These are phyloP conservation scores for Micoletzkya japonica DNA, from an alignment of 2,888 invertebrate species.

Conservation along the genomic window DNA sequence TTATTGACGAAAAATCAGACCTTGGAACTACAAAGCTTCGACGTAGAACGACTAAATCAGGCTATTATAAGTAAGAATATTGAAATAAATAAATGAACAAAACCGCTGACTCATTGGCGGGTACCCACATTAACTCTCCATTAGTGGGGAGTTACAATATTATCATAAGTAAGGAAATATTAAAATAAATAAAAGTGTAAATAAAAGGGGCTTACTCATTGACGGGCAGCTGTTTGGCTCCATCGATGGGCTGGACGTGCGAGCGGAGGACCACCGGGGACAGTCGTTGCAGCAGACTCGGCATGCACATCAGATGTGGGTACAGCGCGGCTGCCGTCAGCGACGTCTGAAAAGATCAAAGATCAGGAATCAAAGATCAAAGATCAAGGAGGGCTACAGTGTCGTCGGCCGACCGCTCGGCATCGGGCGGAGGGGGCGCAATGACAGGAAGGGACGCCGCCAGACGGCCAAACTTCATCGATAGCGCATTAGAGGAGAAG, in stretches of 20 bases:
- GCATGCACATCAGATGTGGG: constrained; percentile 50
- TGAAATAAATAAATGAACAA: too few species aligned
- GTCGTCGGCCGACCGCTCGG: background rate
- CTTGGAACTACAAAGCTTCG: too few species aligned
- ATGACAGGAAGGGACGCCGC: background rate
- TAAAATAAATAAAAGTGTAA: too few species aligned
- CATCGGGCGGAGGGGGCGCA: background rate
- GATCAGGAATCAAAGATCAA: constrained; percentile 4
- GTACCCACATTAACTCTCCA: too few species aligned
- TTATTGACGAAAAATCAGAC: too few species aligned
- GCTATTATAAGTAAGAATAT: too few species aligned
- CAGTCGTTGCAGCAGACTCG: constrained; percentile 40
- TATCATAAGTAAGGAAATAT: too few species aligned
- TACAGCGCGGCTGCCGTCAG: constrained; percentile 33
- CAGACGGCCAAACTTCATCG: background rate
- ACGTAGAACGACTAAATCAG: too few species aligned
- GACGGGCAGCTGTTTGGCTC: constrained; percentile 58
- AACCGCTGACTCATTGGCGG: too few species aligned
- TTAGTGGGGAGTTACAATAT: too few species aligned
- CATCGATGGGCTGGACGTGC: constrained; percentile 43
- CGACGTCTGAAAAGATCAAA: background rate
- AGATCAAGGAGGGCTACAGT: background rate
- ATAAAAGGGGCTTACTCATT: constrained; percentile 39
- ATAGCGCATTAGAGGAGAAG: background rate
- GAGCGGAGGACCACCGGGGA: constrained; percentile 42